Evolutionary conservation across 2,888 invertebrate genomes (phyloP).

Genomic region (Hyppa rectilinea): DNA sequence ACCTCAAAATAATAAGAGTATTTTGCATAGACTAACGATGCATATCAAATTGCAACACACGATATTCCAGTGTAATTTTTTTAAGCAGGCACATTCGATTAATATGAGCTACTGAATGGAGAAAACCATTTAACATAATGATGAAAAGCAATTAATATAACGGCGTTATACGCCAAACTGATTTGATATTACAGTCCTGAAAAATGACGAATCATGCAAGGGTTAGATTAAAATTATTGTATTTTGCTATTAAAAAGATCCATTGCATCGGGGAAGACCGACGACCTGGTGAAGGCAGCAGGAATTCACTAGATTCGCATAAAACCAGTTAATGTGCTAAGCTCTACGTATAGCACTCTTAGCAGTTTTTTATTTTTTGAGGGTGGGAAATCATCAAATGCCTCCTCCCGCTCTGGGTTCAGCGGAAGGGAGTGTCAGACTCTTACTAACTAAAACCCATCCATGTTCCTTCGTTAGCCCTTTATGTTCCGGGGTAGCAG

Average conservation of each 20-base stretch:
- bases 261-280: not conserved
- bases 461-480: no score
- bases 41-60: not conserved
- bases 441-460: no score
- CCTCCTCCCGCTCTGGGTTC: no score
- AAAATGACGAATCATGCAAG: constrained; percentile 16
- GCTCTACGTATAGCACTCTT: no score
- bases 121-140: constrained; percentile 13
- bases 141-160: constrained; percentile 25
- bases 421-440: no score
- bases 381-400: no score
- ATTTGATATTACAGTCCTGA: not conserved
- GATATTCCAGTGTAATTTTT: constrained; percentile 14
- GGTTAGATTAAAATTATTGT: not conserved
- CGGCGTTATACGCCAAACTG: constrained; percentile 13
- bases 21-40: not conserved
- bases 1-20: not conserved
- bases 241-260: not conserved
- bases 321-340: no score
- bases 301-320: not conserved
- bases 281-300: constrained; percentile 11
- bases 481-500: no score
- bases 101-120: constrained; percentile 22
- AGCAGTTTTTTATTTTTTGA: no score
- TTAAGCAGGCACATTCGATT: constrained; percentile 24